Percentiles rank a stretch among this genome's conserved stretches.
phyloP scores from a whole-genome alignment of 2,797 vertebrate species.

The Buceros bicornis region DNA sequence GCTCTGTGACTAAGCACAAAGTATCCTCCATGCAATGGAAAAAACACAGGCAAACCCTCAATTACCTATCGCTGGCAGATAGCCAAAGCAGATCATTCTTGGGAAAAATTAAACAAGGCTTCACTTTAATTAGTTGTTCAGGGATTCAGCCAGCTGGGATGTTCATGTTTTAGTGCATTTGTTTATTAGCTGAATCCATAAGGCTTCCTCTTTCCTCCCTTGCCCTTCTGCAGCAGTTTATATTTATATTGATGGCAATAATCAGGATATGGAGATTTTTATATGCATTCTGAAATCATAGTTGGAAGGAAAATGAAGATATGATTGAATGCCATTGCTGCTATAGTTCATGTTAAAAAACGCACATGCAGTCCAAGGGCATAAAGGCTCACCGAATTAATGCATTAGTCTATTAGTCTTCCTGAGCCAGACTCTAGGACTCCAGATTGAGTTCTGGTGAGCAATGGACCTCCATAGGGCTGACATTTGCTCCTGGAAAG shows the following conservation, averaged over 20 bases:
- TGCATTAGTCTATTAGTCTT: slow-evolving; percentile 47
- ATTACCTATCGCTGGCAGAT: slow-evolving; percentile 75
- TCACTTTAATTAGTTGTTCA: slow-evolving; percentile 81
- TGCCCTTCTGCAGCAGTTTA: not conserved
- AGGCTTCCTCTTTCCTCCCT: not conserved
- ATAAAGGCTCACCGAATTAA: slow-evolving; percentile 45
- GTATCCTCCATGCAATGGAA: slow-evolving; percentile 55
- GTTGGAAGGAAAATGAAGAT: slow-evolving; percentile 59
- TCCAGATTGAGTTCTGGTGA: slow-evolving; percentile 40
- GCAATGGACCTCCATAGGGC: slow-evolving; percentile 4
- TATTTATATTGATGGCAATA: slow-evolving; percentile 45
- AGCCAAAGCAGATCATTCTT: slow-evolving; percentile 78
- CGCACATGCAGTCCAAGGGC: not conserved
- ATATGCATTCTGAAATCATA: slow-evolving; percentile 38
- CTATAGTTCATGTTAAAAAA: slow-evolving; percentile 57
- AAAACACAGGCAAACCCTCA: not conserved
- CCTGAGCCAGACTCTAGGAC: not conserved
- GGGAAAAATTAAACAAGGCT: slow-evolving; percentile 83
- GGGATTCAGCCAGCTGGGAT: slow-evolving; percentile 67
- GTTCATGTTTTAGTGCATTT: slow-evolving; percentile 77
- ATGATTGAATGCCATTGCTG: slow-evolving; percentile 58
- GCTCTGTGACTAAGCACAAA: not conserved
- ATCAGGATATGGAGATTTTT: slow-evolving; percentile 49
- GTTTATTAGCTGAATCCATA: slow-evolving; percentile 27
- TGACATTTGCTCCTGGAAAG: slow-evolving; percentile 58